Evolutionary conservation across 1,140 invertebrate genomes (phyloP).

Genomic region (Eriocheir sinensis): DNA sequence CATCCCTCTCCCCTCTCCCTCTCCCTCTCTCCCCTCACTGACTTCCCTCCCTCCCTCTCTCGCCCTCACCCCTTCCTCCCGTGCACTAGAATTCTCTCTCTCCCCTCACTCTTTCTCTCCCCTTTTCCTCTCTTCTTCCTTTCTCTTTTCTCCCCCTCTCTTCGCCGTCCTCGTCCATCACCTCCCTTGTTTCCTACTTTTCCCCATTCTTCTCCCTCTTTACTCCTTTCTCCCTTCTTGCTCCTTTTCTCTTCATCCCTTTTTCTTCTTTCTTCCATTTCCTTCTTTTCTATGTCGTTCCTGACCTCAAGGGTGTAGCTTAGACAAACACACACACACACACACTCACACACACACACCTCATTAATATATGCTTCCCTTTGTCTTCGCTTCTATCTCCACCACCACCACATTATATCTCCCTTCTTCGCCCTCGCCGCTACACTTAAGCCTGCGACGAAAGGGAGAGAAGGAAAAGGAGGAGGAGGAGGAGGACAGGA

Average conservation of each 20-base stretch:
- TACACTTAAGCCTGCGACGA: neutral
- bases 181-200: neutral
- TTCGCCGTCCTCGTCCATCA: neutral
- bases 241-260: neutral
- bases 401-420: too few species aligned
- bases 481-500: neutral
- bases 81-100: neutral
- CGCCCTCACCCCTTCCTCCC: neutral
- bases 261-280: neutral
- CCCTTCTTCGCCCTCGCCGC: neutral
- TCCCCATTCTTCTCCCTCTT: neutral
- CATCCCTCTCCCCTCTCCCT: neutral
- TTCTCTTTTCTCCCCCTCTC: neutral
- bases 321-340: slow-evolving; percentile 24
- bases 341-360: slow-evolving; percentile 7
- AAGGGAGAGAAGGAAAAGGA: neutral
- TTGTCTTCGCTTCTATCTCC: too few species aligned
- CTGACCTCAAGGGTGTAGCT: too few species aligned
- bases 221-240: neutral
- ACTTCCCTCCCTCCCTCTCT: neutral
- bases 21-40: slow-evolving; percentile 39
- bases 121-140: neutral
- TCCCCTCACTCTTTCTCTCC: neutral
- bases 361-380: too few species aligned
- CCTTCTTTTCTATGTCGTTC: too few species aligned